phyloP scores from a whole-genome alignment of 2,797 vertebrate genomes.

The Lithobates sylvaticus region DNA sequence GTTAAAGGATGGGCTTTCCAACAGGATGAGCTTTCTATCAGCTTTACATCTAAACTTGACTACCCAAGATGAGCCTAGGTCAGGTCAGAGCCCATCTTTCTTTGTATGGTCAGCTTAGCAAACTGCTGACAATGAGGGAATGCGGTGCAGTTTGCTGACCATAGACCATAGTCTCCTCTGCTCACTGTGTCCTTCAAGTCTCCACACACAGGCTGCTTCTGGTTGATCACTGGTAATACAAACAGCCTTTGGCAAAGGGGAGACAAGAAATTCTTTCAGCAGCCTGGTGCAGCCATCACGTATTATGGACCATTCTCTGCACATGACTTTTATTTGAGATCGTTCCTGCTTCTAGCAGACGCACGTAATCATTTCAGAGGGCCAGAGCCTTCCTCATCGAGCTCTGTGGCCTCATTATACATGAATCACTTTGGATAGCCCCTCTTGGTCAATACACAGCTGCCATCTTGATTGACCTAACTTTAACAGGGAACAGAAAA shows the following conservation, averaged over 20 bases:
- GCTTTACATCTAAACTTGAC: no score
- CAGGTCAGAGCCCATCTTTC: no score
- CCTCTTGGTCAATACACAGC: neutral
- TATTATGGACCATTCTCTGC: neutral
- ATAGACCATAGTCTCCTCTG: neutral
- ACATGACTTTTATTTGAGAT: slow-evolving; percentile 15
- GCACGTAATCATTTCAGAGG: neutral
- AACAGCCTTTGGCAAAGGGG: slow-evolving; percentile 41
- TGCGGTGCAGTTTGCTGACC: neutral
- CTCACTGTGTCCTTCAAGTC: slow-evolving; percentile 26
- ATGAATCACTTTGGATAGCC: neutral
- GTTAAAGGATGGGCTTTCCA: no score
- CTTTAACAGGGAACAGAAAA: neutral
- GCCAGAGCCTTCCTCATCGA: neutral
- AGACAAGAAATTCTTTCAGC: slow-evolving; percentile 41
- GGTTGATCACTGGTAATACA: slow-evolving; percentile 29
- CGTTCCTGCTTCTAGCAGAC: neutral
- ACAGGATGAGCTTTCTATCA: no score
- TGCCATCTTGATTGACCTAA: neutral
- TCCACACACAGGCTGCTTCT: slow-evolving; percentile 20
- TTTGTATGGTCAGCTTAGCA: no score
- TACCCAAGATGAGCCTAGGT: no score
- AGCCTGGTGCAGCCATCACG: neutral
- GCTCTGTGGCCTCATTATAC: neutral
- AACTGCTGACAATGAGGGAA: no score